A percentile compares a stretch with the other conserved stretches of the same genome.
Evolutionary conservation across 2,888 invertebrate species (phyloP).

Genomic region (Brachypterus glaber): DNA sequence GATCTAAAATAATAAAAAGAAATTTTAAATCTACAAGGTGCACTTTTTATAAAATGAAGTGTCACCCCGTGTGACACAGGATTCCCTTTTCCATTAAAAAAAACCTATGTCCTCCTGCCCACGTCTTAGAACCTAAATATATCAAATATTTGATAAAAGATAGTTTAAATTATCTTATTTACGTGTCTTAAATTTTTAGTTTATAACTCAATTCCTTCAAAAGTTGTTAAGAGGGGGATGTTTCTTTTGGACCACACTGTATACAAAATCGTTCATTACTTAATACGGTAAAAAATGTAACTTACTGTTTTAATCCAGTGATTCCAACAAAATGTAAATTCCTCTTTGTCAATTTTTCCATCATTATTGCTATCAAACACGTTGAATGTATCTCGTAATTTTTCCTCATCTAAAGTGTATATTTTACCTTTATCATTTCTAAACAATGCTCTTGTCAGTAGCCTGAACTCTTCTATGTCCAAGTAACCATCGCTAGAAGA

Average conservation of each 20-base stretch:
- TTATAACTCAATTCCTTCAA: neutral
- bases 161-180: no score
- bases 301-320: slow-evolving; percentile 82
- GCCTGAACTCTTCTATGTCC: slow-evolving; percentile 65
- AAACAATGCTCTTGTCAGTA: slow-evolving; percentile 77
- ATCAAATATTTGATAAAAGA: no score
- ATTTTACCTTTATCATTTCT: slow-evolving; percentile 78
- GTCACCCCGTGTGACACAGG: no score
- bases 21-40: no score
- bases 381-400: slow-evolving; percentile 64
- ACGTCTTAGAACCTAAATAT: no score
- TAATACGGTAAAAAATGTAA: slow-evolving; percentile 15
- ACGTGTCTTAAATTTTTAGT: slow-evolving; percentile 1
- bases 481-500: slow-evolving; percentile 63
- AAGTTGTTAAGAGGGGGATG: neutral
- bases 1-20: slow-evolving; percentile 56
- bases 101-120: no score
- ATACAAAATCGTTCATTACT: neutral
- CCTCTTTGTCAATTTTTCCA: slow-evolving; percentile 68
- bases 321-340: slow-evolving; percentile 82
- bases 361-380: slow-evolving; percentile 74
- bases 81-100: no score
- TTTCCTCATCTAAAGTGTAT: slow-evolving; percentile 62
- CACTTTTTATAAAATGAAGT: no score
- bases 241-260: no score